Percentiles rank a stretch among this genome's conserved stretches.
phyloP scores from a whole-genome alignment of 2,797 vertebrate species.

The Darevskia mixta region DNA sequence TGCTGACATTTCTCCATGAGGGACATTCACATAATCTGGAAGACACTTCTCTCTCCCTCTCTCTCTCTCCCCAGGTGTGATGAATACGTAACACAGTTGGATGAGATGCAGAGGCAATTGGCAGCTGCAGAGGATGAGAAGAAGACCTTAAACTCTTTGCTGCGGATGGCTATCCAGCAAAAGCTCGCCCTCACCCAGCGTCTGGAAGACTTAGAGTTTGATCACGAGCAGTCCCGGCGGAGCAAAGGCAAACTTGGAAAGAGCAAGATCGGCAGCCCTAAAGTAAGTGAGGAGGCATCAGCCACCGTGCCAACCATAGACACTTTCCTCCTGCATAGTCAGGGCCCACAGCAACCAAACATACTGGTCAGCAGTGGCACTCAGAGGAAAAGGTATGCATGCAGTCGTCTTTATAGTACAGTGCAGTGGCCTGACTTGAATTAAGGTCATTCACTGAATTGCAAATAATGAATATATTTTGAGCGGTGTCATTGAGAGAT shows the following conservation, averaged over 20 bases:
- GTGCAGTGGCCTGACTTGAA: constrained; percentile 77
- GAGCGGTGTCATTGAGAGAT: constrained; percentile 51
- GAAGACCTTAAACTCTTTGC: constrained; percentile 97
- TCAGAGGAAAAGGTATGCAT: constrained; percentile 89
- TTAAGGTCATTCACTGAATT: constrained; percentile 71
- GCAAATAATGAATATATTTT: constrained; percentile 48
- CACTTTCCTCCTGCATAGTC: constrained; percentile 85
- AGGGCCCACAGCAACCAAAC: constrained; percentile 88
- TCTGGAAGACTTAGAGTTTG: constrained; percentile 98
- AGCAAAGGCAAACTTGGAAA: constrained; percentile 92
- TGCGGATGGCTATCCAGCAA: constrained; percentile 99
- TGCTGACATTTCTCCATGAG: neutral
- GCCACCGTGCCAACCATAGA: constrained; percentile 84
- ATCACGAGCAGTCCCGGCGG: constrained; percentile 93
- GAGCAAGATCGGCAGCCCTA: constrained; percentile 94
- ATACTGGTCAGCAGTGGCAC: constrained; percentile 84
- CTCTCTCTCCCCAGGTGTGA: constrained; percentile 85
- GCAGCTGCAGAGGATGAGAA: constrained; percentile 99
- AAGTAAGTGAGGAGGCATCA: constrained; percentile 92
- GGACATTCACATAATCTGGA: no score
- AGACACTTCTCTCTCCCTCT: no score
- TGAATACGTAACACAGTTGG: constrained; percentile 96
- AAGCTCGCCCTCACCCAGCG: constrained; percentile 97
- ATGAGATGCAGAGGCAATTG: constrained; percentile 99
- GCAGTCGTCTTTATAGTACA: constrained; percentile 79